These are phyloP conservation scores for Polydrusus pterygomalis DNA, from an alignment of 2,888 invertebrate genomes.

Conservation along the genomic window DNA sequence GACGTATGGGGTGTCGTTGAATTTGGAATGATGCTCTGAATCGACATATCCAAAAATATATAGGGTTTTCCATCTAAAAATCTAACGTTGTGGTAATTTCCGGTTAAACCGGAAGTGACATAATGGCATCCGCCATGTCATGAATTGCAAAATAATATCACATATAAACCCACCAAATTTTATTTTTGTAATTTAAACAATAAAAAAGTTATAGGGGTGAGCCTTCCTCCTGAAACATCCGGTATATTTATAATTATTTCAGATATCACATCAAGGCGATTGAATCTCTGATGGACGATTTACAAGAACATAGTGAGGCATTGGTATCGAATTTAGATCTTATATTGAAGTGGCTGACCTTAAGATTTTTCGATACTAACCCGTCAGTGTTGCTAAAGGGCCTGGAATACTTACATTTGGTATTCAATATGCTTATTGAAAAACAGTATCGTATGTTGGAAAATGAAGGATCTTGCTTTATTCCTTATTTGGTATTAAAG, in stretches of 20 bases:
- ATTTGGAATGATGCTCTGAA: no score
- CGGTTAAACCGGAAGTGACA: no score
- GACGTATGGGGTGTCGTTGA: no score
- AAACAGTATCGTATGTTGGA: conserved; percentile 91
- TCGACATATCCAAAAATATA: no score
- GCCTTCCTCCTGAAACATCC: no score
- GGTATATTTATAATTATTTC: neutral
- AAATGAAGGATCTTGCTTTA: conserved; percentile 92
- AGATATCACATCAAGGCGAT: conserved; percentile 97
- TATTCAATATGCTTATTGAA: conserved; percentile 88
- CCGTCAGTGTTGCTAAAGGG: conserved; percentile 96
- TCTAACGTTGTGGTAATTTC: no score
- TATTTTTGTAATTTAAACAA: no score
- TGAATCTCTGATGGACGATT: conserved; percentile 89
- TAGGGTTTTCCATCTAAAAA: no score
- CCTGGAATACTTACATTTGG: conserved; percentile 90
- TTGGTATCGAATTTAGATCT: conserved; percentile 94
- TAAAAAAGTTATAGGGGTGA: no score
- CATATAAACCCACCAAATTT: no score
- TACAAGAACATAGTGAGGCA: conserved; percentile 85
- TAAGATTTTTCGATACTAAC: conserved; percentile 99
- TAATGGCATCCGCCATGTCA: no score
- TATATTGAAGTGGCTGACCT: conserved; percentile 95
- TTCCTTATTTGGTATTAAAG: conserved; percentile 96
- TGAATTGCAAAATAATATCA: no score